Evolutionary conservation across 2,797 vertebrate species (phyloP).

Genomic region (Jordanella pulchra): DNA sequence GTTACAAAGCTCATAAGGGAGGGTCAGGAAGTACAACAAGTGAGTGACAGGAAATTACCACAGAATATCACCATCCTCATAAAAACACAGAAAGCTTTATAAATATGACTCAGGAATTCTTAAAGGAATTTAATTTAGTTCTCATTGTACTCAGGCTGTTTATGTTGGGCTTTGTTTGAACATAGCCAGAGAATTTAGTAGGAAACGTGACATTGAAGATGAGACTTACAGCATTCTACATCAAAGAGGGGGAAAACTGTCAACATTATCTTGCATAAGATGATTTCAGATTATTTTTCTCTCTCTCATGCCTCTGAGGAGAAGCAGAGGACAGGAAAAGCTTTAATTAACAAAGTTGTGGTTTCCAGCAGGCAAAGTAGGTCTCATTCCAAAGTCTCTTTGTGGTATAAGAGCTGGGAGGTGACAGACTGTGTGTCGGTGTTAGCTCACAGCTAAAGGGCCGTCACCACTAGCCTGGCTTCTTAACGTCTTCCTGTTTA

Average conservation of each 20-base stretch:
- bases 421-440: slow-evolving; percentile 28
- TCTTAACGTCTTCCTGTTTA: slow-evolving; percentile 57
- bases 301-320: slow-evolving; percentile 31
- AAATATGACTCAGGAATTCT: slow-evolving; percentile 8
- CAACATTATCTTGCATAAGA: slow-evolving; percentile 17
- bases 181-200: not conserved
- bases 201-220: slow-evolving; percentile 3
- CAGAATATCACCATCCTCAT: slow-evolving; percentile 61
- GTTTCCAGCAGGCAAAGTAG: slow-evolving; percentile 46
- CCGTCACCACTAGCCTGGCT: slow-evolving; percentile 30
- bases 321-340: slow-evolving; percentile 61
- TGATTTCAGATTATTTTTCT: slow-evolving; percentile 29
- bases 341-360: slow-evolving; percentile 52
- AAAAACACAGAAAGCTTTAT: slow-evolving; percentile 28
- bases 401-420: slow-evolving; percentile 8
- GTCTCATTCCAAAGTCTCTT: slow-evolving; percentile 20
- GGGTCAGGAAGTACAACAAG: slow-evolving; percentile 59
- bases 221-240: not conserved
- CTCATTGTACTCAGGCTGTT: slow-evolving; percentile 4
- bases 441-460: slow-evolving; percentile 55
- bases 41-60: slow-evolving; percentile 74
- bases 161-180: not conserved
- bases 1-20: slow-evolving; percentile 69
- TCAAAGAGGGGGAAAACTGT: not conserved
- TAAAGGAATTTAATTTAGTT: slow-evolving; percentile 18